phyloP scores from a whole-genome alignment of 2,888 invertebrate genomes.

The Tetragonisca angustula region DNA sequence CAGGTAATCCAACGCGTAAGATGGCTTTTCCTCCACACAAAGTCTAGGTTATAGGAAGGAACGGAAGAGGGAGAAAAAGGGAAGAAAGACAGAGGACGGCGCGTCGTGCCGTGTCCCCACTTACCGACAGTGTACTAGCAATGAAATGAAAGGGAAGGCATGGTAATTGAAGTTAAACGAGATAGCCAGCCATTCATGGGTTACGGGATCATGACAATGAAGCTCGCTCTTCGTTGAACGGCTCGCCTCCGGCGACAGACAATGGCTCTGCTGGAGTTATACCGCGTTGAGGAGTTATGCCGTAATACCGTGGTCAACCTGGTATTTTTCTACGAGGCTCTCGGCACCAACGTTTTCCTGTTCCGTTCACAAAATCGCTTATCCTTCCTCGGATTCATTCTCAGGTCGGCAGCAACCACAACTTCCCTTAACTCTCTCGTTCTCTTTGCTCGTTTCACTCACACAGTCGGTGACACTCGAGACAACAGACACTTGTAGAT shows the following conservation, averaged over 20 bases:
- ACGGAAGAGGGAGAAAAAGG: slow-evolving; percentile 41
- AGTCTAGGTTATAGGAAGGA: slow-evolving; percentile 39
- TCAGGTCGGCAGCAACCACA: slow-evolving; percentile 8
- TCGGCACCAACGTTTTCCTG: slow-evolving; percentile 29
- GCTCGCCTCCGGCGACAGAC: slow-evolving; percentile 75
- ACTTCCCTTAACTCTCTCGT: background rate
- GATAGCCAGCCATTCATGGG: slow-evolving; percentile 78
- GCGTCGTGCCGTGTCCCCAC: slow-evolving; percentile 45
- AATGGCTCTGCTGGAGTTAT: slow-evolving; percentile 74
- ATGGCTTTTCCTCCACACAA: slow-evolving; percentile 76
- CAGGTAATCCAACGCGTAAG: slow-evolving; percentile 69
- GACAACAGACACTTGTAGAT: background rate
- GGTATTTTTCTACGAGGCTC: slow-evolving; percentile 56
- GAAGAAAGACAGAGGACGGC: slow-evolving; percentile 40
- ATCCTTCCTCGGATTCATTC: slow-evolving; percentile 39
- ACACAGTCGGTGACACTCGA: background rate
- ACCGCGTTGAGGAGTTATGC: slow-evolving; percentile 65
- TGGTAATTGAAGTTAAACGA: slow-evolving; percentile 81
- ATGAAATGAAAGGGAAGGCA: slow-evolving; percentile 75
- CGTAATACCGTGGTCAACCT: slow-evolving; percentile 59
- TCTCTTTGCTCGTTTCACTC: background rate
- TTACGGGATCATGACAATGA: slow-evolving; percentile 76
- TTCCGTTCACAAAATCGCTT: slow-evolving; percentile 58
- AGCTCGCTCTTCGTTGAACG: slow-evolving; percentile 71
- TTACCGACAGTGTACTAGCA: slow-evolving; percentile 42